Evolutionary conservation across 2,888 invertebrate species (phyloP), one percentile per base, ranked within the genome.

Genomic region (Aspidiotus destructor): DNA sequence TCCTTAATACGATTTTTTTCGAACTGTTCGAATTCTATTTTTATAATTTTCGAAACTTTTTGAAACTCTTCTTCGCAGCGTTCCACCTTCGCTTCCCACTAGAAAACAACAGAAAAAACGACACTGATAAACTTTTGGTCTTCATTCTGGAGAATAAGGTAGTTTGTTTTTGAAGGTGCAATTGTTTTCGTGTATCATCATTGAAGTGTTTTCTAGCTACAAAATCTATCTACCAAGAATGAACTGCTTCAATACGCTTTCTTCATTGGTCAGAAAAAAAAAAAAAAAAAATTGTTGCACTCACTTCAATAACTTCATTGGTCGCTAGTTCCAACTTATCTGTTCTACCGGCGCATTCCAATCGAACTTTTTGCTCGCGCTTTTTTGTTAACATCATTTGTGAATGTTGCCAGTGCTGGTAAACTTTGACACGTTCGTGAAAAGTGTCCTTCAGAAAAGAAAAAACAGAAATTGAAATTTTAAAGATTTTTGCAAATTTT

Each of bases 31-130:
- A 97, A 83, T 79, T 98, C 97, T 73, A 89, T 89, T 77, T 94
- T 92, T 73, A 98, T 95, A 80, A 91, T 92, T 73, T 87, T 86
- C 2, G 92, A 97, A 76, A 96, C 96, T 75, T 88, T 87, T 77
- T 97, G 93, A 79, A 98, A 98, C 76, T 95, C 96, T 74, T 92
- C 90, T 77, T 97, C 93, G 0, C 95, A 92, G 72, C 95, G 86
- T 75, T 96, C 95, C n/a, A 97, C 95, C 80, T 95, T 95, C 0
- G 89, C 83, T 78, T 96, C 94, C 95, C 94, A 94, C 88, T 93
- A 75, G 60, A 78, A 76, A 69, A 44, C 60, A 69, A 63, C 71
- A 69, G 58, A 60, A 54, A 68, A 65, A 60, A 70, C n/a, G 41
- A 40, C 13, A 53, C 16, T 41, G n/a, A 10, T 58, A 11, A 58